Evolutionary conservation across 2,888 invertebrate species (phyloP).

Genomic region (Polymixis flavicincta): DNA sequence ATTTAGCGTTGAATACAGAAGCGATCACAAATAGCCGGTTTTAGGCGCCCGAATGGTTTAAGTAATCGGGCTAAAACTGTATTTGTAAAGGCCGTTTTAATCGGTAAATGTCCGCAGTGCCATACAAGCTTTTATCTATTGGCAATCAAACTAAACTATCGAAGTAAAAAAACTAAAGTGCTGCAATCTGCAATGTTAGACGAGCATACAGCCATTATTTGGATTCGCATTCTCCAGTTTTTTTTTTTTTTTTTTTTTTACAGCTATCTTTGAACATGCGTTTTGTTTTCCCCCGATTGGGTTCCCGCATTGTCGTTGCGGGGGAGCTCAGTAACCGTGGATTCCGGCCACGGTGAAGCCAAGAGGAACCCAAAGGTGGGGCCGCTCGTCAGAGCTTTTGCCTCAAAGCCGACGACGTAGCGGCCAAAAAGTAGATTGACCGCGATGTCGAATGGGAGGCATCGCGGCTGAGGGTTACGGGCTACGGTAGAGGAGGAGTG

Average conservation of each 20-base stretch:
- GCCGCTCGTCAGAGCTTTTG: no score
- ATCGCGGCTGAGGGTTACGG: no score
- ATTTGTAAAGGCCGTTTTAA: slow-evolving; percentile 44
- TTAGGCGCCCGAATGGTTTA: slow-evolving; percentile 34
- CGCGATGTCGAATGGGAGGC: no score
- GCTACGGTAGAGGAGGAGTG: no score
- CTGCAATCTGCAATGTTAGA: slow-evolving; percentile 45
- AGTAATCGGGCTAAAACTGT: slow-evolving; percentile 45
- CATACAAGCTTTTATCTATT: slow-evolving; percentile 53
- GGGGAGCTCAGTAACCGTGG: no score
- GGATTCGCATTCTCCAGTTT: slow-evolving; percentile 2
- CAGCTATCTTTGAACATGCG: slow-evolving; percentile 4
- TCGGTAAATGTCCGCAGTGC: slow-evolving; percentile 46
- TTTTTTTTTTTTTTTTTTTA: slow-evolving; percentile 20
- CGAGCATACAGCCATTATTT: slow-evolving; percentile 29
- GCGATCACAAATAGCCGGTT: slow-evolving; percentile 30
- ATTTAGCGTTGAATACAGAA: slow-evolving; percentile 24
- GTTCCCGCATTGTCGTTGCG: no score
- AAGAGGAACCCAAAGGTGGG: no score
- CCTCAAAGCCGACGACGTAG: no score
- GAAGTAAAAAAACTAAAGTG: slow-evolving; percentile 25
- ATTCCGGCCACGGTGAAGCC: no score
- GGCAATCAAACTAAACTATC: slow-evolving; percentile 50
- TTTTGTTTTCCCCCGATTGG: no score
- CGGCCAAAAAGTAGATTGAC: no score